Evolutionary conservation across 2,888 invertebrate species (phyloP).

Genomic region (Blastobasis lacticolella): DNA sequence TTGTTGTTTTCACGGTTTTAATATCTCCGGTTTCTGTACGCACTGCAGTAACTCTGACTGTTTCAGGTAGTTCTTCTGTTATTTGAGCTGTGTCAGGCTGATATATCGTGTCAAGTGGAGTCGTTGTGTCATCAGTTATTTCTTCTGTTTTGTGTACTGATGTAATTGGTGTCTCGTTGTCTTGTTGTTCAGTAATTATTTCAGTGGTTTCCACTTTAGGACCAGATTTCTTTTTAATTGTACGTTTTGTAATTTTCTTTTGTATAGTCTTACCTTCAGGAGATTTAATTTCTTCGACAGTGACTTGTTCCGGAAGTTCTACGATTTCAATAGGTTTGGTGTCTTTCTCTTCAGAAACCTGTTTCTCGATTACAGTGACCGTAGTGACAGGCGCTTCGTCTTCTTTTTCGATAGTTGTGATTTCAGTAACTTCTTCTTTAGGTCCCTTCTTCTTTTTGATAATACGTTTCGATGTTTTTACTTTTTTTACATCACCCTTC

Average conservation of each 20-base stretch:
- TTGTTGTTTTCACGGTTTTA: constrained; percentile 31
- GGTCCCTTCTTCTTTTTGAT: constrained; percentile 32
- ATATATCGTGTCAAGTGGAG: constrained; percentile 11
- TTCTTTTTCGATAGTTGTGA: constrained; percentile 49
- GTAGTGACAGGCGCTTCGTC: constrained; percentile 25
- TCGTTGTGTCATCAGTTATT: constrained; percentile 20
- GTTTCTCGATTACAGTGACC: constrained; percentile 8
- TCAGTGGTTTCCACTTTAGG: constrained; percentile 21
- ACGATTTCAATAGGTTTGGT: constrained; percentile 21
- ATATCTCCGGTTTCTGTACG: constrained; percentile 21
- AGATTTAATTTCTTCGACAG: constrained; percentile 26
- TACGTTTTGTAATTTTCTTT: constrained; percentile 28
- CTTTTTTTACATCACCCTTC: constrained; percentile 28
- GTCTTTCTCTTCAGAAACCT: constrained; percentile 11
- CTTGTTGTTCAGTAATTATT: constrained; percentile 23
- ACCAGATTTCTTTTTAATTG: constrained; percentile 29
- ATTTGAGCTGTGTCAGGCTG: constrained; percentile 4
- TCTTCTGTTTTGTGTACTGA: constrained; percentile 27
- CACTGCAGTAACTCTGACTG: constrained; percentile 23
- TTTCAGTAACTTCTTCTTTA: constrained; percentile 44
- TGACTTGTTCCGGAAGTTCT: constrained; percentile 38
- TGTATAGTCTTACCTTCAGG: constrained; percentile 27
- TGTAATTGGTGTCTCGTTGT: constrained; percentile 28
- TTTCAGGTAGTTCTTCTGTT: constrained; percentile 27
- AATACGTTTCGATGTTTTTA: constrained; percentile 26